Evolutionary conservation across 2,888 invertebrate genomes (phyloP).

Genomic region (Neuroscelio doddi): DNA sequence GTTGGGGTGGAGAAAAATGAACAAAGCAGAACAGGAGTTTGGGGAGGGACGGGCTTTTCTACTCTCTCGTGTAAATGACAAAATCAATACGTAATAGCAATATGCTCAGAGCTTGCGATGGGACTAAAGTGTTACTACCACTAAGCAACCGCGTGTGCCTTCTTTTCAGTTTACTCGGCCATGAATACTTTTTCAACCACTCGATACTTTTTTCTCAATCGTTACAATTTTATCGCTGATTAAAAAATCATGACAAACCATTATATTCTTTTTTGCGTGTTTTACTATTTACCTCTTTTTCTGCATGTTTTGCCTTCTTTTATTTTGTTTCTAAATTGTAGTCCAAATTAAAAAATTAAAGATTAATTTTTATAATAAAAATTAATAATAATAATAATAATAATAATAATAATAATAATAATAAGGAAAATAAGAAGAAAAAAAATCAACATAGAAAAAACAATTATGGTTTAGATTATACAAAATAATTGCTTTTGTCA

Average conservation of each 20-base stretch:
- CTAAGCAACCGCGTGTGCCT: neutral
- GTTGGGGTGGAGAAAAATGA: slow-evolving; percentile 8
- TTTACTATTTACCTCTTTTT: neutral
- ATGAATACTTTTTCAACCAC: neutral
- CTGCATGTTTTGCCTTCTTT: neutral
- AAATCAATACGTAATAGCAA: slow-evolving; percentile 46
- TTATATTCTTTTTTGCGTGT: neutral
- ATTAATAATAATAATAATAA: too few relatives aligned
- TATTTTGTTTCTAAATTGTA: neutral
- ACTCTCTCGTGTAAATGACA: slow-evolving; percentile 46
- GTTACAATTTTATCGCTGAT: neutral
- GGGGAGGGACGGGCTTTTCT: slow-evolving; percentile 26
- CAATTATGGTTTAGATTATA: too few relatives aligned
- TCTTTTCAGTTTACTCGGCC: slow-evolving; percentile 20
- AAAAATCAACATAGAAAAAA: too few relatives aligned
- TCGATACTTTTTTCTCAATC: neutral
- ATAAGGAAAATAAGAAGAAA: too few relatives aligned
- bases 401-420: too few relatives aligned
- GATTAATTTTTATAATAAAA: too few relatives aligned
- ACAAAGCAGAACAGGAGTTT: slow-evolving; percentile 14
- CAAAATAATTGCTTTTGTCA: too few relatives aligned
- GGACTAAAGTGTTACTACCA: slow-evolving; percentile 14
- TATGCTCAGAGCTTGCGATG: slow-evolving; percentile 6
- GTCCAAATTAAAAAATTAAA: neutral
- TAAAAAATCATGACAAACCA: neutral